Percentiles rank a stretch among this genome's conserved stretches.
Evolutionary conservation across 2,113 vertebrate genomes (phyloP).

Genomic region (Notechis scutatus): DNA sequence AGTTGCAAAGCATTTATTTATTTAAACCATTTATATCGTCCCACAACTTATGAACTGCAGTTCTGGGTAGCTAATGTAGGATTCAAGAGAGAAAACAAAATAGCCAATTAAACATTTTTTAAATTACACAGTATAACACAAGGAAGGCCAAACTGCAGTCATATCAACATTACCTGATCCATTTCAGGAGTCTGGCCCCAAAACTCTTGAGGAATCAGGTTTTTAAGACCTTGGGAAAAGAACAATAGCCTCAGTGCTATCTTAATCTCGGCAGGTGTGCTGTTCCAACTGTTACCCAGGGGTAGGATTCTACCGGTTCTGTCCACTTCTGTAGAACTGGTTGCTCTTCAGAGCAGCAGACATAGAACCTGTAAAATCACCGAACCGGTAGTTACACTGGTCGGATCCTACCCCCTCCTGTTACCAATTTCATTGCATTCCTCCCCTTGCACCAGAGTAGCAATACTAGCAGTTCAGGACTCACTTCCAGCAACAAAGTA

Average conservation of each 20-base stretch:
- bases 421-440: conserved; percentile 19
- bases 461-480: not conserved
- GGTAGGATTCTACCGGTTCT: too few relatives aligned
- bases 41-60: not conserved
- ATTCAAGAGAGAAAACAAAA: not conserved
- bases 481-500: not conserved
- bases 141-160: not conserved
- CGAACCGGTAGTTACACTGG: too few relatives aligned
- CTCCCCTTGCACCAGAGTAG: not conserved
- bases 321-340: too few relatives aligned
- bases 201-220: not conserved
- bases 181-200: not conserved
- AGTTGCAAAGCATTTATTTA: not conserved
- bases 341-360: too few relatives aligned
- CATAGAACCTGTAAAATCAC: too few relatives aligned
- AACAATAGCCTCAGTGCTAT: not conserved
- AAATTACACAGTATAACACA: not conserved
- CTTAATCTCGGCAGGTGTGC: not conserved
- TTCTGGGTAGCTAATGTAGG: not conserved
- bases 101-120: not conserved
- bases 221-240: not conserved
- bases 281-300: not conserved
- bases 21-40: not conserved
- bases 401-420: not conserved
- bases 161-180: not conserved